phyloP scores from a whole-genome alignment of 1,140 invertebrate species.

The Steinernema feltiae region DNA sequence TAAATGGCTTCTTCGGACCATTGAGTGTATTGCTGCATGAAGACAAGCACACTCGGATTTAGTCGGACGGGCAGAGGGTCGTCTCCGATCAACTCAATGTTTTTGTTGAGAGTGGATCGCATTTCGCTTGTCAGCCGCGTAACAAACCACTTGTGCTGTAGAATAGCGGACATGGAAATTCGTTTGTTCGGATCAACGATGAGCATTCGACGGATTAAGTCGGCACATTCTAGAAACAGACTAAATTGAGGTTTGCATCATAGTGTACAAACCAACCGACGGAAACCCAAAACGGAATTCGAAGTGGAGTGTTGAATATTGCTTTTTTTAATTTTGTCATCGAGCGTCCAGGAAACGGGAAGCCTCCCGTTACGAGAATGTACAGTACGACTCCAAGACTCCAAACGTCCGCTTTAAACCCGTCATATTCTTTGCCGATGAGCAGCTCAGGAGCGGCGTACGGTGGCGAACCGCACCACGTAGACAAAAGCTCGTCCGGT shows the following conservation, averaged over 20 bases:
- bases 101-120: conserved; percentile 8
- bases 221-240: conserved; percentile 90
- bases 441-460: conserved; percentile 95
- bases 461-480: conserved; percentile 83
- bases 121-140: background rate
- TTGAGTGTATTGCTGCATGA: conserved; percentile 57
- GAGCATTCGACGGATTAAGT: conserved; percentile 83
- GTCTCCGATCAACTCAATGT: background rate
- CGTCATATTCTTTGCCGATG: conserved; percentile 89
- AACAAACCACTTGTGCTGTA: conserved; percentile 29
- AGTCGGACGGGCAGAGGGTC: conserved; percentile 16
- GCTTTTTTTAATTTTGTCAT: conserved; percentile 49
- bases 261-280: conserved; percentile 40
- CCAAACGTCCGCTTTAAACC: conserved; percentile 94
- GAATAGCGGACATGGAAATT: conserved; percentile 59
- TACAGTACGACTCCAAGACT: conserved; percentile 86
- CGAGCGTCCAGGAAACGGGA: conserved; percentile 58
- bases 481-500: conserved; percentile 73
- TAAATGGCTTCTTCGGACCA: conserved; percentile 55
- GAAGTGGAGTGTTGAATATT: conserved; percentile 50
- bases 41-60: conserved; percentile 47
- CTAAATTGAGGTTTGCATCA: no score
- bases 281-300: conserved; percentile 58
- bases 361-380: conserved; percentile 75
- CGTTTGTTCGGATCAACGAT: conserved; percentile 81